Percentiles rank a stretch among this genome's conserved stretches.
These are phyloP conservation scores for Riparia riparia DNA, from an alignment of 2,113 vertebrate genomes.

Conservation along the genomic window DNA sequence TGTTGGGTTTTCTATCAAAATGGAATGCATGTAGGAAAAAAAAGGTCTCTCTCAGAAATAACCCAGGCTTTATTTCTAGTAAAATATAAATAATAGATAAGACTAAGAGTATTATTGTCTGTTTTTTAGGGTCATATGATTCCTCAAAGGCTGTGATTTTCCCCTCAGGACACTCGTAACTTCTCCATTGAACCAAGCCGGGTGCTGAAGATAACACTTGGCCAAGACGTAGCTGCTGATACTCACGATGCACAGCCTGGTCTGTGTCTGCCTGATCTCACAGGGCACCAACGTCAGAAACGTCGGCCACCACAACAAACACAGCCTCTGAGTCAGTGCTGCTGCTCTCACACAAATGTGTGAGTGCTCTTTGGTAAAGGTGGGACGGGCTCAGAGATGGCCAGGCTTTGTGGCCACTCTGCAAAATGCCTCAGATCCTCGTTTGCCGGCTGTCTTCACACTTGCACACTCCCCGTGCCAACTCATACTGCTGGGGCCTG, in stretches of 20 bases:
- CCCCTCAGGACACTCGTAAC: background rate
- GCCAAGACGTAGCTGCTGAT: background rate
- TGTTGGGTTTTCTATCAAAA: background rate
- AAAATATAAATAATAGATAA: background rate
- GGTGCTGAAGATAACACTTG: background rate
- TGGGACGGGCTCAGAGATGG: accelerated
- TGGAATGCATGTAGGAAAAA: background rate
- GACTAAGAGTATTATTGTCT: background rate
- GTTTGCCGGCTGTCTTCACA: background rate
- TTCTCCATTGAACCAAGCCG: background rate
- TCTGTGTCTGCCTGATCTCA: background rate
- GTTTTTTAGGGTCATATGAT: background rate
- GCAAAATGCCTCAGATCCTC: background rate
- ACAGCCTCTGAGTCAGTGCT: background rate
- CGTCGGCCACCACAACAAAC: accelerated
- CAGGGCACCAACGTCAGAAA: accelerated
- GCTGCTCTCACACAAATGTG: background rate
- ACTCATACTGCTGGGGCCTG: background rate
- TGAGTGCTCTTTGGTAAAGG: background rate
- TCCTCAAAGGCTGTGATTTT: background rate
- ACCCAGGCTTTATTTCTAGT: background rate
- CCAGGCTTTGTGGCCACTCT: background rate
- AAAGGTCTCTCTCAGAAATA: background rate
- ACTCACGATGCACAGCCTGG: accelerated
- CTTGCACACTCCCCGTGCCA: too few relatives aligned